A percentile compares a stretch with the other conserved stretches of the same genome.
phyloP scores from a whole-genome alignment of 2,113 vertebrate species.

The Sorex araneus region DNA sequence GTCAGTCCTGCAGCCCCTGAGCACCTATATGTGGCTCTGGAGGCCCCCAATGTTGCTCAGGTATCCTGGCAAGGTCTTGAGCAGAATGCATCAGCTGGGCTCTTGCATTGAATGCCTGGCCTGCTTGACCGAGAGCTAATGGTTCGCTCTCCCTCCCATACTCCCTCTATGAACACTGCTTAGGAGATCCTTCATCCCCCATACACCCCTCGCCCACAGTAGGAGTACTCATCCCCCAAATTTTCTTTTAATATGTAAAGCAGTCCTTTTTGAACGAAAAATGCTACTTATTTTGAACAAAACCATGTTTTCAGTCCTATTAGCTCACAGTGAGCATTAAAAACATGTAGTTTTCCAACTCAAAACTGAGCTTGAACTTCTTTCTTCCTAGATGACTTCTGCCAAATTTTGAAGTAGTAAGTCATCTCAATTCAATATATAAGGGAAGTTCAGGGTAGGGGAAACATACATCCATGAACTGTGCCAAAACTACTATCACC shows the following conservation, averaged over 20 bases:
- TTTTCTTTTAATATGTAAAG: slow-evolving; percentile 27
- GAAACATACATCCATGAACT: neutral
- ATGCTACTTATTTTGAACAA: slow-evolving; percentile 11
- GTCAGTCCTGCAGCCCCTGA: too few relatives aligned
- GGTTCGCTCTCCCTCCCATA: too few relatives aligned
- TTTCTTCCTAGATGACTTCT: neutral
- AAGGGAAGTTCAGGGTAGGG: neutral
- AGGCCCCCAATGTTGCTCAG: too few relatives aligned
- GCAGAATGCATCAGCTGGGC: too few relatives aligned
- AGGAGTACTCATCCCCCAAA: neutral
- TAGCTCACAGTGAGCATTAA: slow-evolving; percentile 7
- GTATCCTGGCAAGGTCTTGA: too few relatives aligned
- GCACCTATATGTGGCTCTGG: too few relatives aligned
- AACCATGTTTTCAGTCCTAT: slow-evolving; percentile 26
- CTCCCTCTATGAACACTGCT: too few relatives aligned
- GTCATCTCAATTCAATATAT: neutral
- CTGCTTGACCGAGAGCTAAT: too few relatives aligned
- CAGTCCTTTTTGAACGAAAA: neutral
- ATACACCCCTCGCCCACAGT: too few relatives aligned
- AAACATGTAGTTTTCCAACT: neutral
- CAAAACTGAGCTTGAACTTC: neutral
- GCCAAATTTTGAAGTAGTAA: slow-evolving; percentile 3
- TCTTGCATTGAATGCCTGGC: too few relatives aligned
- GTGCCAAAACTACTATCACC: neutral
- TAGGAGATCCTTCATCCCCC: too few relatives aligned